Evolutionary conservation across 1,140 invertebrate genomes (phyloP).

Genomic region (Lordiphosa stackelbergi): DNA sequence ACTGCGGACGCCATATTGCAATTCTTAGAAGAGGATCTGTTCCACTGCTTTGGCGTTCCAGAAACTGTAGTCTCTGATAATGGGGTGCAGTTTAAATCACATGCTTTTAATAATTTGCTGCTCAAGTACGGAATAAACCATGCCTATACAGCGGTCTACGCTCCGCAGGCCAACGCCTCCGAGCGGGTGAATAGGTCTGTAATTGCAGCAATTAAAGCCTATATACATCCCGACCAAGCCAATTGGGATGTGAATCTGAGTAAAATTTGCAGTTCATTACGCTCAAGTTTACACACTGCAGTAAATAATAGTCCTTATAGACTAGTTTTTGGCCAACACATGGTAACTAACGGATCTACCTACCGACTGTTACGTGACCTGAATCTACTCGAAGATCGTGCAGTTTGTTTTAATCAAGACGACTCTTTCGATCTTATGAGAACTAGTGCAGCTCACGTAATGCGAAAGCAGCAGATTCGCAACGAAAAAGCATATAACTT

Average conservation of each 20-base stretch:
- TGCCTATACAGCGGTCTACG: too few species aligned
- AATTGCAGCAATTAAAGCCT: too few species aligned
- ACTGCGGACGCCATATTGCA: too few species aligned
- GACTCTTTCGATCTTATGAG: not conserved
- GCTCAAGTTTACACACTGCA: not conserved
- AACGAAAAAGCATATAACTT: not conserved
- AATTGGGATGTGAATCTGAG: slow-evolving; percentile 1
- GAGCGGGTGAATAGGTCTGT: too few species aligned
- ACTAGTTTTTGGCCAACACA: not conserved
- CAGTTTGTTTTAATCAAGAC: not conserved
- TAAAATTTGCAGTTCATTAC: not conserved
- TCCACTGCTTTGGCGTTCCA: too few species aligned
- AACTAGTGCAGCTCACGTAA: not conserved
- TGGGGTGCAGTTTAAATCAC: too few species aligned
- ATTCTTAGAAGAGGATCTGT: too few species aligned
- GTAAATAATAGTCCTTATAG: not conserved
- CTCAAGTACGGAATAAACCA: too few species aligned
- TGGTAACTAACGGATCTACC: not conserved
- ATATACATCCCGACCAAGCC: not conserved
- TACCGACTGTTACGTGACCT: not conserved
- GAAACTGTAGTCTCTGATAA: too few species aligned
- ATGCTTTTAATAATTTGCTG: too few species aligned
- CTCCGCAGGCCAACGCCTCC: too few species aligned
- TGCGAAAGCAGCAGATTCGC: too few species aligned
- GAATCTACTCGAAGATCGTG: not conserved